A percentile compares a stretch with the other conserved stretches of the same genome.
phyloP scores from a whole-genome alignment of 2,113 vertebrate species.

The Pagrus major region DNA sequence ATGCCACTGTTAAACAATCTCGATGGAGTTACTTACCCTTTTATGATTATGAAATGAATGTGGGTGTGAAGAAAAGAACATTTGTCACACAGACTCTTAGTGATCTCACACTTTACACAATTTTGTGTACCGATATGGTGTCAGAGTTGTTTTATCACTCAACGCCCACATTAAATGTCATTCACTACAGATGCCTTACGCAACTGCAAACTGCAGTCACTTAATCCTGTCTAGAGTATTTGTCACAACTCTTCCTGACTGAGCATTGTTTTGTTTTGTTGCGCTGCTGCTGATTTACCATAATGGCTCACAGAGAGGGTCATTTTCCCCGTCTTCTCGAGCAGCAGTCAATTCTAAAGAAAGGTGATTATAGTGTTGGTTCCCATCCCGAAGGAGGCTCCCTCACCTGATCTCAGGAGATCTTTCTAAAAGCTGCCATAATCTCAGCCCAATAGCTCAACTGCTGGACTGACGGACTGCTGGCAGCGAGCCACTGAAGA shows the following conservation, averaged over 20 bases:
- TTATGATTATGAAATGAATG: too few relatives aligned
- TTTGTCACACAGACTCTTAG: not conserved
- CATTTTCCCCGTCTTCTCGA: conserved; percentile 12
- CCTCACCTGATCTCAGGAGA: conserved; percentile 65
- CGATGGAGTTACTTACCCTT: not conserved
- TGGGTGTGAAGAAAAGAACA: too few relatives aligned
- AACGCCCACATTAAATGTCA: not conserved
- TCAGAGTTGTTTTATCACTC: not conserved
- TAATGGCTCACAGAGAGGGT: conserved; percentile 18
- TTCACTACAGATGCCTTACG: not conserved
- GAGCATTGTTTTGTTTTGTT: conserved; percentile 6
- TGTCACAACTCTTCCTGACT: not conserved
- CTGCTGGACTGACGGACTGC: conserved; percentile 67
- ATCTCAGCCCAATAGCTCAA: conserved; percentile 59
- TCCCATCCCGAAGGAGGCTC: conserved; percentile 53
- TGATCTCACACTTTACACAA: not conserved
- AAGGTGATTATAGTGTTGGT: conserved; percentile 50
- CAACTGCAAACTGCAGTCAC: not conserved
- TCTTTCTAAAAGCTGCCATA: conserved; percentile 67
- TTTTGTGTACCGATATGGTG: not conserved
- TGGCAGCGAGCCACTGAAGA: conserved; percentile 62
- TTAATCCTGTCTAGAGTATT: conserved; percentile 7
- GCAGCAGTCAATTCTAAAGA: conserved; percentile 38
- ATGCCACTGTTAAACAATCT: not conserved
- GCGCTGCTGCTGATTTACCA: conserved; percentile 15